Base-by-base conservation (phyloP, 2,113 vertebrate species). In the Macquaria australasica region DNA sequence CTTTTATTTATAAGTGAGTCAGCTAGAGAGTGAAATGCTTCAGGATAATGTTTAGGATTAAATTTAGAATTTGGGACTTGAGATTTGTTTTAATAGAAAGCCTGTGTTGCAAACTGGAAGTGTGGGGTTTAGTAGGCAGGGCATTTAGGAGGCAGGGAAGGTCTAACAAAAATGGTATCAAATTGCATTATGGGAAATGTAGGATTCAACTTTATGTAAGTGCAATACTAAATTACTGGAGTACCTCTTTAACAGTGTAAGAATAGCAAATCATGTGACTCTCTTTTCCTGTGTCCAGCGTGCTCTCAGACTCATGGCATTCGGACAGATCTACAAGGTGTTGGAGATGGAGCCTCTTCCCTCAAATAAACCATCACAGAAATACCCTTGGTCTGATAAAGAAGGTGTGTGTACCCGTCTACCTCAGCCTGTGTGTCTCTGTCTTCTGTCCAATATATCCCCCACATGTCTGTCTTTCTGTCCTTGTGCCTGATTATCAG, bases 281-380 rank as follows among this genome's bases (percentile, higher is more conserved):
- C 45, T 48, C 45, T 48, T 48, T 48, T 16, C 45, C 15, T 48
- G 9, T 39, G 18, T 37, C 12, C 92, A 99, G 98, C 97, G 97
- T 55, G 96, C 97, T 48, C 96, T 99, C 87, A 97, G 98, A 92
- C 96, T 98, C 82, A 98, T 99, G 94, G 98, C 98, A 9, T 99
- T 99, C 78, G 98, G 98, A 87, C 98, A 99, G 92, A 99, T 99
- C 94, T 99, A 98, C 94, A 99, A 98, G 93, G 97, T 99, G 86
- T 92, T 99, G 94, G 98, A 99, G 91, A 99, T 99, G 98, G 98
- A 99, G 58, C 97, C 98, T 72, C 97, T 99, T 76, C 98, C 98
- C 79, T 98, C 97, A 92, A 98, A 96, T 95, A 99, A 99, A 92
- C 97, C 98, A 66, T 97, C 97, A 92, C 98, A 99, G 94, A 99